A percentile compares a stretch with the other conserved stretches of the same genome.
Conservation (phyloP, 1,140 invertebrate genomes). For the Helicorthomorpha holstii region DNA sequence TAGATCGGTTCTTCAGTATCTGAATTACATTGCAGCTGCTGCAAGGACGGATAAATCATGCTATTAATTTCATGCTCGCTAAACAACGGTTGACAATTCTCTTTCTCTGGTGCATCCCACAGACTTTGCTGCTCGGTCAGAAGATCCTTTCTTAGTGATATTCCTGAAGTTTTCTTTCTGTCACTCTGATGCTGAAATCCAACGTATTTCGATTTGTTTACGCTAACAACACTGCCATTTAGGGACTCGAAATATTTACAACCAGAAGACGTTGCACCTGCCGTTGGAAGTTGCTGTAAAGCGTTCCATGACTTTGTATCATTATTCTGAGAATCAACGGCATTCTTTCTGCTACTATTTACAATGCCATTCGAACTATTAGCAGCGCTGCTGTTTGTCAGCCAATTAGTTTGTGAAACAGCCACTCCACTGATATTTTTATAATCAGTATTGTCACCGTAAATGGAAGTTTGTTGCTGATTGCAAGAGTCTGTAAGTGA, state of each 20-base stretch:
- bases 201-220: not conserved
- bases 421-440: not conserved
- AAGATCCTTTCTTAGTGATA: slow-evolving; percentile 7
- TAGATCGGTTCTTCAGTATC: slow-evolving; percentile 32
- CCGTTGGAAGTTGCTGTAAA: not conserved
- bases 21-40: slow-evolving; percentile 9
- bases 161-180: slow-evolving; percentile 7
- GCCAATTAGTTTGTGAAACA: not conserved
- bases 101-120: slow-evolving; percentile 3
- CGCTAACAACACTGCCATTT: not conserved
- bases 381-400: no score
- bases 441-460: not conserved
- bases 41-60: slow-evolving; percentile 18
- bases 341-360: not conserved
- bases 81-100: slow-evolving; percentile 10
- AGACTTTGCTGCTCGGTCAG: not conserved
- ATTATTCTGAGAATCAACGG: no score
- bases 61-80: slow-evolving; percentile 20
- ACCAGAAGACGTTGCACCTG: not conserved
- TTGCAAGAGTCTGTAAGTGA: not conserved
- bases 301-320: no score
- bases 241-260: not conserved
- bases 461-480: not conserved
- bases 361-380: no score
- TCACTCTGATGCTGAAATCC: not conserved